Evolutionary conservation across 2,888 invertebrate genomes (phyloP), one percentile per base, ranked within the genome.

Genomic region (Orthosia cruda): DNA sequence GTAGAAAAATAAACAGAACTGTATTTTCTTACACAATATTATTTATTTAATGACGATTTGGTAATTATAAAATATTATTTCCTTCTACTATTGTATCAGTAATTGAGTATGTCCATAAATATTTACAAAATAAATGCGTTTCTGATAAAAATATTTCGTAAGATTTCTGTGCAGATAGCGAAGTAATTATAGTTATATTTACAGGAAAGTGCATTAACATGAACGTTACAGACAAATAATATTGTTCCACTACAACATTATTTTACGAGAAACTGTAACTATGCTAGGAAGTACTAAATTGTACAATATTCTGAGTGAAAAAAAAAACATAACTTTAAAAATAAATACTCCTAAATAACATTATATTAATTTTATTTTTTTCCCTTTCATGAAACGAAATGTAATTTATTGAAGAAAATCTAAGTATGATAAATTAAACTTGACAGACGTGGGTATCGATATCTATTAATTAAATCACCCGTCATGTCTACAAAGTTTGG

Each of bases 131-230:
- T 62, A 16, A 54, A 2, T 13, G 20, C 4, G n/a, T 40, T 15
- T 57, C 65, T 61, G 11, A 13, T 54, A 23, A 61, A 64, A 65
- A 45, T 45, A 11, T 40, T 57, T 45, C 20, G 9, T 66, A 32
- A 71, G 4, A 64, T 16, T 26, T 58, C 15, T 52, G 82, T 82
- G 83, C 88, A 86, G 45, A 71, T 71, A 87, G 75, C 62, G 64
- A 78, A 77, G 73, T 74, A 66, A 66, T 73, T 76, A 70, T 58
- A 69, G 55, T 66, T 77, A 81, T 83, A 86, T 84, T 84, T 87
- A 87, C 86, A 86, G 67, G 64, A 57, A 74, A 72, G 89, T 84
- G 76, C 74, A 12, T 52, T 45, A 58, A 81, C 54, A 73, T 32
- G 63, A 65, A 75, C 69, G 61, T 57, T 74, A 58, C 18, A 71